A percentile compares a stretch with the other conserved stretches of the same genome.
Conservation (phyloP, 2,888 invertebrate genomes). For the Drosophila anomalata region DNA sequence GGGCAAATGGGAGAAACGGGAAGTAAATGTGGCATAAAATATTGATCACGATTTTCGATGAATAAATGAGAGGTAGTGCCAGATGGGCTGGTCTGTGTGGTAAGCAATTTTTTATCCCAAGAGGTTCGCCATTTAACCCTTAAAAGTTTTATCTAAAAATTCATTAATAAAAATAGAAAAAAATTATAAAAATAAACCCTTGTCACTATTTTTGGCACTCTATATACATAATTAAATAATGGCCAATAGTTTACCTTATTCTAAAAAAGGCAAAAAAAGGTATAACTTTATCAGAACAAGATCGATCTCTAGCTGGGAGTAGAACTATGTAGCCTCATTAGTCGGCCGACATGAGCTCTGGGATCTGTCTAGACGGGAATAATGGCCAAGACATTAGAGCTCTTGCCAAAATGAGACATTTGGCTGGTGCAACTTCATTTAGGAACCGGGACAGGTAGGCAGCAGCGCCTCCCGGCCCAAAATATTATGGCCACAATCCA, state of each 20-base stretch:
- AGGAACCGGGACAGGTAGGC: conserved; percentile 43
- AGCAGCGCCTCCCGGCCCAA: conserved; percentile 44
- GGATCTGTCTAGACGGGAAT: conserved; percentile 61
- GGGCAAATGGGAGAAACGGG: conserved; percentile 6
- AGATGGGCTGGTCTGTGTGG: neutral
- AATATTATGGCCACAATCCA: conserved; percentile 75
- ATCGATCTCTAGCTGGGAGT: conserved; percentile 10
- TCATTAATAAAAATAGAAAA: too few species aligned
- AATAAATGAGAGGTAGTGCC: neutral
- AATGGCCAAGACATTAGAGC: conserved; percentile 50
- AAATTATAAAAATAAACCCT: too few species aligned
- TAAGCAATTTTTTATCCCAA: neutral
- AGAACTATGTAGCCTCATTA: conserved; percentile 59
- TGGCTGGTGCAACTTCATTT: conserved; percentile 61
- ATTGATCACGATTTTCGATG: conserved; percentile 15
- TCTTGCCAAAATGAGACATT: conserved; percentile 66
- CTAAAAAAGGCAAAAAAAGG: neutral
- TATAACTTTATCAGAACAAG: conserved; percentile 1
- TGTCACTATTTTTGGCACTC: neutral
- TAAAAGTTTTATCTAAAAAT: too few species aligned
- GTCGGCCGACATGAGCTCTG: conserved; percentile 39
- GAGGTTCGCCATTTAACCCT: neutral
- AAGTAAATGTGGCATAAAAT: conserved; percentile 24
- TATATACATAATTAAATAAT: too few species aligned
- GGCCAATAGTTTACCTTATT: neutral